Base-by-base conservation (phyloP, 2,113 vertebrate species). In the Gymnarchus niloticus region DNA sequence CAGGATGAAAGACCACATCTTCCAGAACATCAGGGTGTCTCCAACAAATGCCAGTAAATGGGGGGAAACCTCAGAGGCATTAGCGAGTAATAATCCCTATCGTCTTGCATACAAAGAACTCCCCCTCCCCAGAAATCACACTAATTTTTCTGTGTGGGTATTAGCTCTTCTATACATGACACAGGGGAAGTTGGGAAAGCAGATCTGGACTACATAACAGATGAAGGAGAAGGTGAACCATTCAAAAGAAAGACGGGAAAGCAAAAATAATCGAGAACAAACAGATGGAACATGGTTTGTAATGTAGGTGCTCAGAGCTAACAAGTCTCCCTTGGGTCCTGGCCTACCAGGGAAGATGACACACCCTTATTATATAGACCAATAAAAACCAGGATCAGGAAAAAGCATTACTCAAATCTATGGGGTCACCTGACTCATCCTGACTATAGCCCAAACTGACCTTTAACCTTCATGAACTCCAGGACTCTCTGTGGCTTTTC, bases 401-500 rank as follows among this genome's bases (percentile, higher is more conserved):
- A n/a, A n/a, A n/a, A n/a, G n/a, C n/a, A n/a, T 73, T 73, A 73
- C 65, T 73, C 65, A 37, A 41, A 73, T 73, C 65, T 33, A 73
- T 19, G 65, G 33, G 17, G 61, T 65, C 25, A 65, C 33, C 14
- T 17, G 65, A 21, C 41, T 41, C 65, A 41, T 33, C 65, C 65
- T n/a, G n/a, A n/a, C 33, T 6, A 0, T 73, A 33, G 65, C 33
- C 33, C 65, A 28, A 37, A n/a, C 65, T 33, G 28, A 2, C 14
- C 65, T 41, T 41, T 73, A 73, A 41, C 33, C 65, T n/a, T 1
- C 65, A 12, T 73, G 65, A 73, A 73, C 65, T 69, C 61, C 61
- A 69, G 28, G 28, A 17, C 28, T 69, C 12, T 73, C 65, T 73
- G 65, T 73, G 33, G 65, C 12, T 41, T 73, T 28, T 28, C 65